phyloP scores from a whole-genome alignment of 2,113 vertebrate species.

The Drymodes brunneopygia region DNA sequence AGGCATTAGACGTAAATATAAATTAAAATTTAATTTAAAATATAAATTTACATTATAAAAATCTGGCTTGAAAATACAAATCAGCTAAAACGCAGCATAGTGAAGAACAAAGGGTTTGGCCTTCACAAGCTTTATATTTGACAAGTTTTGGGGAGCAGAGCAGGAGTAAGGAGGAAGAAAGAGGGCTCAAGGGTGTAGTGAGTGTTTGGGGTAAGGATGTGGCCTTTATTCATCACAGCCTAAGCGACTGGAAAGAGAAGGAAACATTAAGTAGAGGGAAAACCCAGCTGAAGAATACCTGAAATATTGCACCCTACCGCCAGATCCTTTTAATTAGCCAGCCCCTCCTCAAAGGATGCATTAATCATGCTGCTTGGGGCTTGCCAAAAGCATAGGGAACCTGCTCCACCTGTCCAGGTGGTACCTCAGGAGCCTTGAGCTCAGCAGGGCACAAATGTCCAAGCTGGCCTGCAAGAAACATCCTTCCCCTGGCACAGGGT shows the following conservation, averaged over 20 bases:
- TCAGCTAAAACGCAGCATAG: fast-evolving
- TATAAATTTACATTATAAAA: fast-evolving
- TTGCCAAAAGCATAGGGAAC: not conserved
- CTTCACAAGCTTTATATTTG: not conserved
- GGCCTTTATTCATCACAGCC: not conserved
- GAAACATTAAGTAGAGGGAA: not conserved
- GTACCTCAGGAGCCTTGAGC: not conserved
- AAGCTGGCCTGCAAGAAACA: not conserved
- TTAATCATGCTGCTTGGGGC: not conserved
- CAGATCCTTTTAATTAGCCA: conserved; percentile 28
- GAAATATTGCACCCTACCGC: not conserved
- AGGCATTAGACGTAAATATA: not conserved
- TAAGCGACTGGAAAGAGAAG: not conserved
- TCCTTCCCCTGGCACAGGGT: not conserved
- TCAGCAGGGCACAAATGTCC: not conserved
- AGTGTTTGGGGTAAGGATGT: not conserved
- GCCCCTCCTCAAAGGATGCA: not conserved
- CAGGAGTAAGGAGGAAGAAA: not conserved
- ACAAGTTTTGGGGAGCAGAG: not conserved
- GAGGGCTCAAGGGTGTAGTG: not conserved
- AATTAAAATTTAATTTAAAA: not conserved
- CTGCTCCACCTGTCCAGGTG: not conserved
- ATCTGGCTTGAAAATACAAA: not conserved
- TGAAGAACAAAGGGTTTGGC: not conserved
- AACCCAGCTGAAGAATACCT: not conserved